phyloP scores from a whole-genome alignment of 2,888 invertebrate genomes.

The Resseliella maxima region DNA sequence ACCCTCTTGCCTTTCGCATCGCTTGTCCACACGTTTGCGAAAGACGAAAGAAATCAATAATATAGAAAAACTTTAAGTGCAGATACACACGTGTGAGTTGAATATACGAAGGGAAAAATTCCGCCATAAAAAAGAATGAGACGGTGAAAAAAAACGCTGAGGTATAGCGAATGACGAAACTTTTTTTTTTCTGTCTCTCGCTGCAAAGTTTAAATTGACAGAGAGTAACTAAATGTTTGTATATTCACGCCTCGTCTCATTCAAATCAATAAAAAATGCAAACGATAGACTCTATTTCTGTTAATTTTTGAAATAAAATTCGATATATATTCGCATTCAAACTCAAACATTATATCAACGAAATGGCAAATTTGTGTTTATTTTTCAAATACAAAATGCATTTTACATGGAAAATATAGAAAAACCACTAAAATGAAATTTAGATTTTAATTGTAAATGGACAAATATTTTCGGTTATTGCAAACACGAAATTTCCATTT shows the following conservation, averaged over 20 bases:
- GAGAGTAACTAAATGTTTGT: not conserved
- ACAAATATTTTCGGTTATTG: too few relatives aligned
- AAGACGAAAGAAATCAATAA: conserved; percentile 40
- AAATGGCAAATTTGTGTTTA: conserved; percentile 31
- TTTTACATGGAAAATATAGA: not conserved
- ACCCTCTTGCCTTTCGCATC: not conserved
- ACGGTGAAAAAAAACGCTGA: not conserved
- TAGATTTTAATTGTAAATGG: too few relatives aligned
- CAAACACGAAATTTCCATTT: not conserved
- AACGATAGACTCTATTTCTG: not conserved
- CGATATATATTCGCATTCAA: too few relatives aligned
- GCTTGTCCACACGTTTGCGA: not conserved
- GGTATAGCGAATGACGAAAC: not conserved
- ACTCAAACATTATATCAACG: not conserved
- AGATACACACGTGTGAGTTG: conserved; percentile 20
- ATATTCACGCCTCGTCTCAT: not conserved
- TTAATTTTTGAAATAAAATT: not conserved
- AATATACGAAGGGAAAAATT: not conserved
- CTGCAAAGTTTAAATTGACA: conserved; percentile 11
- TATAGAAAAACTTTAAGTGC: not conserved
- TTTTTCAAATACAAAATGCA: not conserved
- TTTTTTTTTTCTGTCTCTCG: not conserved
- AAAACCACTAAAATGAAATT: not conserved
- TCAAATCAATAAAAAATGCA: conserved; percentile 2
- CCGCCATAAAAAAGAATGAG: not conserved